These are phyloP conservation scores for Cettia cetti DNA, from an alignment of 2,113 vertebrate genomes.

Conservation along the genomic window DNA sequence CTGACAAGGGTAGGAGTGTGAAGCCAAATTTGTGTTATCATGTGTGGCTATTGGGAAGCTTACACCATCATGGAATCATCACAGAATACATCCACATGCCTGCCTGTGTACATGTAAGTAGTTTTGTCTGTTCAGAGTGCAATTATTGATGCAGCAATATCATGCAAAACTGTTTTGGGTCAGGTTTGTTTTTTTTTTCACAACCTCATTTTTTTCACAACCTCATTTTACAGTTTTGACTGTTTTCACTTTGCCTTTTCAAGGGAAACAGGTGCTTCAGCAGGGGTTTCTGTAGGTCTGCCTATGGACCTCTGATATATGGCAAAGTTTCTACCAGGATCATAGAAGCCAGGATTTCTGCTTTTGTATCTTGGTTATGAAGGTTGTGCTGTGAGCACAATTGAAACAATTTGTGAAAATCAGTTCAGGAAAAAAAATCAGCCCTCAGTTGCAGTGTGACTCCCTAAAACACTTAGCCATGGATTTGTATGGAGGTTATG, in stretches of 20 bases:
- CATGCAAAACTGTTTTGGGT: not conserved
- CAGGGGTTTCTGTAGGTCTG: not conserved
- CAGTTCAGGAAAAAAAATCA: not conserved
- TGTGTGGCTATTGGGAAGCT: not conserved
- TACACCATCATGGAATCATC: rapidly evolving
- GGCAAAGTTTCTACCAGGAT: not conserved
- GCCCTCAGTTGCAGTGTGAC: not conserved
- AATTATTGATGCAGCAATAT: not conserved
- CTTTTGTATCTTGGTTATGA: not conserved
- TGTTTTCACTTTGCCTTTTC: not conserved
- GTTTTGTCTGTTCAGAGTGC: not conserved
- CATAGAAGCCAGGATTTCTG: not conserved
- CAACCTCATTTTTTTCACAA: not conserved
- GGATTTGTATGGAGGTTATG: not conserved
- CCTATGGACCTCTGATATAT: not conserved
- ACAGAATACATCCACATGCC: not conserved
- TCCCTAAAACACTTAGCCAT: not conserved
- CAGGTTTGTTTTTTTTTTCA: not conserved
- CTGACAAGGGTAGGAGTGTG: not conserved
- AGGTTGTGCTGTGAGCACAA: not conserved
- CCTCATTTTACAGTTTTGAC: not conserved
- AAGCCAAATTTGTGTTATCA: not conserved
- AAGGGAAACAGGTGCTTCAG: not conserved
- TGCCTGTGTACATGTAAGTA: not conserved
- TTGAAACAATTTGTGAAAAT: not conserved